phyloP scores from a whole-genome alignment of 1,140 invertebrate species.

The Trichonephila clavata region DNA sequence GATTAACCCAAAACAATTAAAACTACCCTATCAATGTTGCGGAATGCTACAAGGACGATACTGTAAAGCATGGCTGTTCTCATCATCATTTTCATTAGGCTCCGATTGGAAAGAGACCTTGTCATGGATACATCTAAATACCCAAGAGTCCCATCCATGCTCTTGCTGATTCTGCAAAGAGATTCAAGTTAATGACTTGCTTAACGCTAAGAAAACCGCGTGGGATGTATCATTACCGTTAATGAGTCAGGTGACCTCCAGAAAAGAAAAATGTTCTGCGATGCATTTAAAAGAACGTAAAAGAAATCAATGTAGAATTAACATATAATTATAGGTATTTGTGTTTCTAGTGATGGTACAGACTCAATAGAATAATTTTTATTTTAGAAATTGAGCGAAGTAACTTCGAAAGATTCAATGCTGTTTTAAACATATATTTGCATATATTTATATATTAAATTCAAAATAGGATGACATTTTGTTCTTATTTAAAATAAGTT shows the following conservation, averaged over 20 bases:
- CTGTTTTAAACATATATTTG: too few species aligned
- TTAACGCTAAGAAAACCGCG: slow-evolving; percentile 55
- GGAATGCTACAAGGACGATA: not conserved
- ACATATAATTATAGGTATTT: not conserved
- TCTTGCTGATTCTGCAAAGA: slow-evolving; percentile 25
- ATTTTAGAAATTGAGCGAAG: not conserved
- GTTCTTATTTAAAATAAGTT: too few species aligned
- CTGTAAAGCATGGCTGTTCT: not conserved
- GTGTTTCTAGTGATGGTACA: not conserved
- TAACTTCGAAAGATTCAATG: not conserved
- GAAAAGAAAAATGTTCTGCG: not conserved
- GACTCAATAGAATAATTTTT: not conserved
- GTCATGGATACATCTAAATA: slow-evolving; percentile 34
- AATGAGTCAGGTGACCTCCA: slow-evolving; percentile 36
- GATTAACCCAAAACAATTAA: not conserved
- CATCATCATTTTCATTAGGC: slow-evolving; percentile 71
- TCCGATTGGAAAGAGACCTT: not conserved
- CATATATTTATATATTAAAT: too few species aligned
- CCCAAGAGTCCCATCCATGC: slow-evolving; percentile 28
- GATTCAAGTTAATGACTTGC: slow-evolving; percentile 66
- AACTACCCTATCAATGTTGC: not conserved
- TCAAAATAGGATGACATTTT: too few species aligned
- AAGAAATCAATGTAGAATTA: not conserved
- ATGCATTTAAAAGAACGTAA: not conserved
- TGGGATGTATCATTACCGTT: slow-evolving; percentile 45